Evolutionary conservation across 2,113 vertebrate species (phyloP), one percentile per base, ranked within the genome.

Genomic region (Noctilio leporinus): DNA sequence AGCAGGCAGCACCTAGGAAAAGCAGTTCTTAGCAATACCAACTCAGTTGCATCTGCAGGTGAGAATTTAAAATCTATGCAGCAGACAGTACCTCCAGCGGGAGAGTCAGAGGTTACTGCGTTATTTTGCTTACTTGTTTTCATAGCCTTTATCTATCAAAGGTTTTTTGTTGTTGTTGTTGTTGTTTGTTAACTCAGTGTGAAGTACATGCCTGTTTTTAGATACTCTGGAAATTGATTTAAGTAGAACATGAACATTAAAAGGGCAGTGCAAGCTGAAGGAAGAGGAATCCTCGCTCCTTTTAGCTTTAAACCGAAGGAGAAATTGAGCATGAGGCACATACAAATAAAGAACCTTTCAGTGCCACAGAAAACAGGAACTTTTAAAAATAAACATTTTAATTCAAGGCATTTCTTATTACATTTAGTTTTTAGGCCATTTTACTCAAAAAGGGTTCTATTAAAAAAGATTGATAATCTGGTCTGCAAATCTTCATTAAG

Each of bases 61-160:
- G 98, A 98, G 98, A 98, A 98, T 98, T 98, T 98, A 98, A 98
- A 98, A 98, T 98, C 98, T 97, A 0, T 98, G 98, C 98, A 98
- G 98, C 98, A 98, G 98, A 98, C 98, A 98, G 98, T 98, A 98
- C 98, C 97, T 98, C 98, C 97, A 98, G 98, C 98, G 98, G 98
- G 98, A 98, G 93, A 98, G 98, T 98, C 98, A 98, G 98, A 98
- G 98, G 97, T 98, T 98, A 98, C 98, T 98, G 98, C 97, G 96
- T 99, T 98, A 97, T 98, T 98, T 97, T 98, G 86, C 97, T 98
- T 98, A 96, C 98, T 98, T 98, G 96, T 98, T 98, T 98, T 96
- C 96, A 78, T 96, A 95, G 94, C 95, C 95, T 97, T 97, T 97
- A 97, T 98, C 95, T 98, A 80, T 90, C 8, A 28, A 97, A 97